phyloP scores from a whole-genome alignment of 2,113 vertebrate species.

The Lepisosteus osseus region DNA sequence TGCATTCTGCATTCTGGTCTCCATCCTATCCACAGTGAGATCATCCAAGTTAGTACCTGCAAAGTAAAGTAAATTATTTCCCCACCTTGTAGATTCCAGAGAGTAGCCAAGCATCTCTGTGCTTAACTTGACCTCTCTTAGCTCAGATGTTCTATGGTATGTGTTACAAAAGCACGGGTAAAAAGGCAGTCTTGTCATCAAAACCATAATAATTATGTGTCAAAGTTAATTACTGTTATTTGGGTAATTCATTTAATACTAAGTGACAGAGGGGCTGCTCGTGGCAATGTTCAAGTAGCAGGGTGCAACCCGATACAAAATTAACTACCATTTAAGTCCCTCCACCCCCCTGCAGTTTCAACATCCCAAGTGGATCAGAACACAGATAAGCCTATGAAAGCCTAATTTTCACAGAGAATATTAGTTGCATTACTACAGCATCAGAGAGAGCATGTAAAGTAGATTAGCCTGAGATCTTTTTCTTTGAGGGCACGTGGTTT shows the following conservation, averaged over 20 bases:
- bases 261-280: conserved; percentile 65
- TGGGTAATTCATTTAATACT: conserved; percentile 64
- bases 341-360: not conserved
- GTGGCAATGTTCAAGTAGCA: conserved; percentile 62
- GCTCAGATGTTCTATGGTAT: conserved; percentile 69
- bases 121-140: conserved; percentile 60
- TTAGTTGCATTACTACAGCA: not conserved
- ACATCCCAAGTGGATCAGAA: not conserved
- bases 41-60: conserved; percentile 54
- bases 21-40: conserved; percentile 60
- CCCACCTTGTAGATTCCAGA: conserved; percentile 52
- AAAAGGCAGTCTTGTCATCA: conserved; percentile 77
- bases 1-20: conserved; percentile 43
- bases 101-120: conserved; percentile 66
- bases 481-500: conserved; percentile 20
- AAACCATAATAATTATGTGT: conserved; percentile 84
- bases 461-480: conserved; percentile 16
- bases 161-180: conserved; percentile 71
- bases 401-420: conserved; percentile 13
- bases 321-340: conserved; percentile 8
- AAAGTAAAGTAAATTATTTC: conserved; percentile 37
- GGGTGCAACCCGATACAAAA: conserved; percentile 69
- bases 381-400: not conserved
- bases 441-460: conserved; percentile 11
- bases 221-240: conserved; percentile 78